phyloP scores from a whole-genome alignment of 2,797 vertebrate genomes.

The Pseudotriccus pelzelni region DNA sequence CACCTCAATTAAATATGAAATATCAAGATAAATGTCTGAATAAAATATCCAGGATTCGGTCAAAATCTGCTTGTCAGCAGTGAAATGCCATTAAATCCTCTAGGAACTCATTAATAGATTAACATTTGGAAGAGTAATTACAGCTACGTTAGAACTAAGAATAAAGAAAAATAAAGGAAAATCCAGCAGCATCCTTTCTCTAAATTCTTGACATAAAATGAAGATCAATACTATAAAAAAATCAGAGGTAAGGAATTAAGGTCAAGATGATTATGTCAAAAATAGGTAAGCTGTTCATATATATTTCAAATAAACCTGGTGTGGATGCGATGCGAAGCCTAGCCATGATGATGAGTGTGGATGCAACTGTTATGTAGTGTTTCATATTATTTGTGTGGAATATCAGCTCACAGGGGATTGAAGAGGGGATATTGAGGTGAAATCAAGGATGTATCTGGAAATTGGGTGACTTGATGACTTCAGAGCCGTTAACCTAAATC shows the following conservation, averaged over 20 bases:
- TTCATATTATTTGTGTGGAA: background rate
- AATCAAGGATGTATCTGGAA: slow-evolving; percentile 49
- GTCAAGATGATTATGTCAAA: slow-evolving; percentile 45
- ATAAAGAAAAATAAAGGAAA: slow-evolving; percentile 57
- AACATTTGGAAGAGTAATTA: slow-evolving; percentile 75
- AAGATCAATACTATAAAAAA: slow-evolving; percentile 52
- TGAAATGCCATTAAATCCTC: slow-evolving; percentile 75
- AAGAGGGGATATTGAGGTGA: background rate
- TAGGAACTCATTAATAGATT: slow-evolving; percentile 75
- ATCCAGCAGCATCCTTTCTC: slow-evolving; percentile 5
- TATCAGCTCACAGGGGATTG: background rate
- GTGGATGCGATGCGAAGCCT: background rate
- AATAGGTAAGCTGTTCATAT: slow-evolving; percentile 14
- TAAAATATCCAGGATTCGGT: slow-evolving; percentile 64
- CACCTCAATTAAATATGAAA: slow-evolving; percentile 60
- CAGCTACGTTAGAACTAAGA: slow-evolving; percentile 45
- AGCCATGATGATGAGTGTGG: too few relatives aligned
- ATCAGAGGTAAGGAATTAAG: slow-evolving; percentile 21
- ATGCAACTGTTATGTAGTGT: background rate
- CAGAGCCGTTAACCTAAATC: slow-evolving; percentile 31
- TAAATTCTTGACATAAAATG: slow-evolving; percentile 30
- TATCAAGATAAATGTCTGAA: slow-evolving; percentile 65
- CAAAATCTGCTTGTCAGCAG: slow-evolving; percentile 56
- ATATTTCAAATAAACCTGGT: background rate
- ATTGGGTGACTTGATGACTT: slow-evolving; percentile 23